Base-by-base conservation (phyloP, 2,113 vertebrate genomes). In the Corvus moneduloides region DNA sequence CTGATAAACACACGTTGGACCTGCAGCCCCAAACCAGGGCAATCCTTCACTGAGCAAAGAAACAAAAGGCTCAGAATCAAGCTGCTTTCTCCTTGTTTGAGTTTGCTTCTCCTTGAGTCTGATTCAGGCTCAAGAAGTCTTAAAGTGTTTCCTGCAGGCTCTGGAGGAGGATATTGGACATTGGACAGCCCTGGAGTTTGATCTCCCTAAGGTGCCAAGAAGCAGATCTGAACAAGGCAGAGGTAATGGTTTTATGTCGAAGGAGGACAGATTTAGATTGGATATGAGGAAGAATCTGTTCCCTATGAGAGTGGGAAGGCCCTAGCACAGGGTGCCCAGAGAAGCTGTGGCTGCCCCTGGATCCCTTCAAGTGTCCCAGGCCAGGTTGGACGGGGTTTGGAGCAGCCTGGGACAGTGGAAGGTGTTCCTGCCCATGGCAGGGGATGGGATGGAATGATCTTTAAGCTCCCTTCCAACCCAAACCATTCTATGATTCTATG, bases 381-480 rank as follows among this genome's bases (percentile, higher is more conserved):
- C 19, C 49, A 75, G 51, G 10, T 0, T 66, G 82, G 39, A 73
- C 0, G 0, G 68, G 22, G 39, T 22, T 63, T 27, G 49, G 35
- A 66, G 24, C 3, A n/a, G 0, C 23, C 12, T 49, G 71, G 35
- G 10, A 5, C 2, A 19, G 28, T 24, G 35, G 41, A 6, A 64
- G 23, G 9, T 24, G 59, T n/a, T 59, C 27, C 39, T 73, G 56
- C 33, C 28, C 39, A 18, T 8, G 68, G 51, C 15, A 66, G 19
- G 11, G 7, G 4, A 2, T 23, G 20, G 14, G 9, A n/a, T 2
- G 1, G 15, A 7, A 41, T 66, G 24, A 20, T 9, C 27, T 75
- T 75, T 49, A 18, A 39, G 8, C 20, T 13, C 20, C 33, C 8
- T 58, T 30, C 10, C 35, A 67, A 43, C 16, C 7, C 24, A 41